These are phyloP conservation scores for Uropsilus gracilis DNA, from an alignment of 2,113 vertebrate genomes.

Conservation along the genomic window DNA sequence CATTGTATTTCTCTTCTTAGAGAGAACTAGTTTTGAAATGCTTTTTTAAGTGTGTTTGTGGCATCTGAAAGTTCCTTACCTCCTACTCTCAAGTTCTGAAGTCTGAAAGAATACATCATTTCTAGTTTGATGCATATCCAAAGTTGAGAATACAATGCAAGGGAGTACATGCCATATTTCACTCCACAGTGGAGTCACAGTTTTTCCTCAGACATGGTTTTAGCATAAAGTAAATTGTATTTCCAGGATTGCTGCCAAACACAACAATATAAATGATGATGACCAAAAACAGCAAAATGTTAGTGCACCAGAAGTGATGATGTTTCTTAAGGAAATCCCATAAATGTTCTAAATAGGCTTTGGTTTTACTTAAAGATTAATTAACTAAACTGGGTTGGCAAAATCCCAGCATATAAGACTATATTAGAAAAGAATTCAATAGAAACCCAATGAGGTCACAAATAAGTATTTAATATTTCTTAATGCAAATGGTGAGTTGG, in stretches of 20 bases:
- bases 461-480: not conserved
- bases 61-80: constrained; percentile 44
- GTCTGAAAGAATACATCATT: constrained; percentile 67
- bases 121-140: constrained; percentile 70
- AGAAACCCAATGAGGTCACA: not conserved
- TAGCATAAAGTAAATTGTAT: constrained; percentile 81
- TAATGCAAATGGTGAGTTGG: not conserved
- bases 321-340: constrained; percentile 73
- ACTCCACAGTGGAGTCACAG: constrained; percentile 59
- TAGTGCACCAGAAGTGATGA: constrained; percentile 74
- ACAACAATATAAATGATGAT: constrained; percentile 73
- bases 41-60: constrained; percentile 3
- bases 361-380: constrained; percentile 66
- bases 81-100: constrained; percentile 60
- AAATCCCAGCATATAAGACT: constrained; percentile 22
- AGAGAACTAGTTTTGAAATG: not conserved
- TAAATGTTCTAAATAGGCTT: constrained; percentile 58
- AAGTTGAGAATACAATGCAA: constrained; percentile 67
- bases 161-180: constrained; percentile 68
- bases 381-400: constrained; percentile 66
- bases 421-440: not conserved
- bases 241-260: constrained; percentile 79
- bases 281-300: constrained; percentile 73
- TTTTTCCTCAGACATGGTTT: constrained; percentile 73
- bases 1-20: not conserved